Evolutionary conservation across 2,888 invertebrate genomes (phyloP), one percentile per base, ranked within the genome.

Genomic region (Caenorhabditis sinica): DNA sequence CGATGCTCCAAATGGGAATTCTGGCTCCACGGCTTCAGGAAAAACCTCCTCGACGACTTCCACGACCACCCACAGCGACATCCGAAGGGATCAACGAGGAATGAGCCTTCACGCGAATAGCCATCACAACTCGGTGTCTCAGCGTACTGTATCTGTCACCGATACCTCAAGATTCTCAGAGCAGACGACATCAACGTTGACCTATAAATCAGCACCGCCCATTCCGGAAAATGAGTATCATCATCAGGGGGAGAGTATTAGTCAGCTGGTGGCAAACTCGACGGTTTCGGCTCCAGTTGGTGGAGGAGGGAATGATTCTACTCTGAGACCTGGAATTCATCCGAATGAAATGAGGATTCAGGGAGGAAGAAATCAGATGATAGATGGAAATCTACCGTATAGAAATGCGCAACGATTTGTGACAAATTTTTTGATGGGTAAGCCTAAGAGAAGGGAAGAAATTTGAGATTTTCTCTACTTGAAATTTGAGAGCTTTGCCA

Each of bases 161-260:
- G 82, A 82, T 25, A 36, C 40, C 0, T 82, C 82, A 0, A 45
- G 13, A 28, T 49, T 60, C 17, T 84, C 84, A 9, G 81, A 84
- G n/a, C 76, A 76, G 23, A 81, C 84, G 2, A 43, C 84, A 4
- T 81, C 84, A 0, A 85, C 84, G 20, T 15, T 85, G 30, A 85
- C 84, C 1, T 85, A 77, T 23, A 85, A 85, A 72, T 85, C 84
- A 0, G 84, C 84, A 1, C 84, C 80, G 2, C 84, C 80, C 9
- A 43, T 63, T 23, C 71, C 72, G 15, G 75, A 72, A 36, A n/a
- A 45, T 43, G 69, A 65, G 45, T 45, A 66, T n/a, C 65, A 80
- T 3, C 53, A 66, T 23, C 56, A 79, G 1, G 84, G 81, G 15
- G 84, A 85, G 66, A 81, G 81, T 30, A 81, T 84, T 20, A 84